These are phyloP conservation scores for Sebastes schlegelii DNA, from an alignment of 2,113 vertebrate genomes.

Conservation along the genomic window DNA sequence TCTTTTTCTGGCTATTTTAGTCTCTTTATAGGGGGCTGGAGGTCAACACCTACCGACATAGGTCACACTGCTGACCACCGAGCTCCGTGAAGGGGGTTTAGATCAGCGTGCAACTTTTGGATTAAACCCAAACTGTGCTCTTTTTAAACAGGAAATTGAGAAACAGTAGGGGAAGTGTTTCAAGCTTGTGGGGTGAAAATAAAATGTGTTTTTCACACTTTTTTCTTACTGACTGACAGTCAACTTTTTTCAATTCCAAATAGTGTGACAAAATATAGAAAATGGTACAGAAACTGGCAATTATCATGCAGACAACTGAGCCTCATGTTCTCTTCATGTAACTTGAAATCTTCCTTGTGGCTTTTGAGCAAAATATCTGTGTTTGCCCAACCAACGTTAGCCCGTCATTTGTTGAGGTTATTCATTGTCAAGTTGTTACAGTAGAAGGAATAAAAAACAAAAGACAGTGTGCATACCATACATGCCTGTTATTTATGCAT, in stretches of 20 bases:
- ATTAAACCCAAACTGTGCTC: constrained; percentile 22
- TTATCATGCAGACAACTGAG: not conserved
- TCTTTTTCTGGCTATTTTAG: not conserved
- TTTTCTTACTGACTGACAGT: not conserved
- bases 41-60: too few species aligned
- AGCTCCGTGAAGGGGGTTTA: constrained; percentile 1
- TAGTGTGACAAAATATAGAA: constrained; percentile 10
- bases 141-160: constrained; percentile 23
- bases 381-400: not conserved
- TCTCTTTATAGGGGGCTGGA: too few species aligned
- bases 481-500: not conserved
- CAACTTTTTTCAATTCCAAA: not conserved
- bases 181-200: constrained; percentile 15
- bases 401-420: not conserved
- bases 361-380: constrained; percentile 1
- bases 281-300: constrained; percentile 2
- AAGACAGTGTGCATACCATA: not conserved
- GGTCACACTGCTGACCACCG: not conserved
- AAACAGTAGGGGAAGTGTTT: constrained; percentile 19
- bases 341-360: constrained; percentile 8
- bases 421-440: not conserved
- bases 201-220: constrained; percentile 20
- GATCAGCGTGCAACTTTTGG: constrained; percentile 12
- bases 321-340: not conserved
- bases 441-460: not conserved